Evolutionary conservation across 2,888 invertebrate genomes (phyloP).

Genomic region (Harmothoe impar): DNA sequence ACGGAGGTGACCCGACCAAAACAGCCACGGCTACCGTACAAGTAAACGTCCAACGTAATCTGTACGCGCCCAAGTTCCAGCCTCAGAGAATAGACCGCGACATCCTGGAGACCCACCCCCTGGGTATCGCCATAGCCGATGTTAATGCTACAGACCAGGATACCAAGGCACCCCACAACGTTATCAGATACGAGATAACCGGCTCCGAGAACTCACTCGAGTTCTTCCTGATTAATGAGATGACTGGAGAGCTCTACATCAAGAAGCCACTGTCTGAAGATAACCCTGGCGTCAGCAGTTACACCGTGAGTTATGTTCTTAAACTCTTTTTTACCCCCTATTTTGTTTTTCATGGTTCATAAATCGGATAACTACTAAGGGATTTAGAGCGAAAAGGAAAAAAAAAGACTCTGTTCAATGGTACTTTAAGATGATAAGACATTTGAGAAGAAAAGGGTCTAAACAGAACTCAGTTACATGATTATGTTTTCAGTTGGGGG

Average conservation of each 20-base stretch:
- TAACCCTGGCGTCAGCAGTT: slow-evolving; percentile 23
- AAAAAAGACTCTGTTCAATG: too few species aligned
- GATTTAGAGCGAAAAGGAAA: too few species aligned
- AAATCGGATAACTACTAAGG: background rate
- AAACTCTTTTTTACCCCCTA: background rate
- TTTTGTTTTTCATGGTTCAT: background rate
- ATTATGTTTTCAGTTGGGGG: too few species aligned
- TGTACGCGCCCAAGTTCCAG: slow-evolving; percentile 68
- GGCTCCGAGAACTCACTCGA: slow-evolving; percentile 66
- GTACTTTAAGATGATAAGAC: too few species aligned
- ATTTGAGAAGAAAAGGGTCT: too few species aligned
- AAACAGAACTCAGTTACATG: too few species aligned
- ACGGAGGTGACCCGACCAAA: slow-evolving; percentile 75
- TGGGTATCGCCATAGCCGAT: slow-evolving; percentile 71
- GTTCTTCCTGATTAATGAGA: slow-evolving; percentile 70
- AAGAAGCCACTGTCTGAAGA: slow-evolving; percentile 69
- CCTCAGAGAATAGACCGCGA: slow-evolving; percentile 69
- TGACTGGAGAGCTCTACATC: slow-evolving; percentile 69
- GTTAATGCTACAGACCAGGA: slow-evolving; percentile 77
- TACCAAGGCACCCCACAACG: slow-evolving; percentile 76
- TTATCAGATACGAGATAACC: slow-evolving; percentile 74
- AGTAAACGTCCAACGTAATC: slow-evolving; percentile 71
- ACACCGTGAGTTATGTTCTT: slow-evolving; percentile 48
- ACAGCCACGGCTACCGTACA: slow-evolving; percentile 74
- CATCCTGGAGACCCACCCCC: slow-evolving; percentile 75